A percentile compares a stretch with the other conserved stretches of the same genome.
phyloP scores from a whole-genome alignment of 2,113 vertebrate species.

The Saccopteryx leptura region DNA sequence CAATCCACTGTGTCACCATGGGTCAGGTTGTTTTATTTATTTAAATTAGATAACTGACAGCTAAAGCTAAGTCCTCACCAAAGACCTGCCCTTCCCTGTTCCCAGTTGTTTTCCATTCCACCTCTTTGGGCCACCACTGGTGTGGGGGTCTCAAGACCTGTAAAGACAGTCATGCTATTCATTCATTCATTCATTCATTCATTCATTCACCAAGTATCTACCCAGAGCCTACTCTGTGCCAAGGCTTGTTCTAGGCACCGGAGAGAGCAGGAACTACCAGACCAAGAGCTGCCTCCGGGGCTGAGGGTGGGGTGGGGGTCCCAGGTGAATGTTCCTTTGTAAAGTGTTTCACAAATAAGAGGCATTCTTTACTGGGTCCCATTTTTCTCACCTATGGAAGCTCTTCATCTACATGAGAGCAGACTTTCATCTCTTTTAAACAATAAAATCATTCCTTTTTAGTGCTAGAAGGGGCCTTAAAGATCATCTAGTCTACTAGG shows the following conservation, averaged over 20 bases:
- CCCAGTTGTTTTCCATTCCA: background rate
- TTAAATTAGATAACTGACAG: background rate
- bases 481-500: background rate
- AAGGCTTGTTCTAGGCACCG: background rate
- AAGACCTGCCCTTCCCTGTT: background rate
- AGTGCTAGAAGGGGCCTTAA: background rate
- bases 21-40: background rate
- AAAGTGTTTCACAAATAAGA: background rate
- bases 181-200: background rate
- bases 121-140: background rate
- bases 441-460: background rate
- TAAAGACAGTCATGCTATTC: background rate
- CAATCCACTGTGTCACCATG: too few relatives aligned
- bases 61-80: background rate
- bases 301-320: background rate
- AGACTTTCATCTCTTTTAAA: background rate
- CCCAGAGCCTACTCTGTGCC: background rate
- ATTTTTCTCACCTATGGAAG: background rate
- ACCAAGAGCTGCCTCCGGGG: background rate
- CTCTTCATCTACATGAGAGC: background rate
- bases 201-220: background rate
- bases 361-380: background rate
- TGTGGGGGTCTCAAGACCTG: background rate
- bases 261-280: background rate
- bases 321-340: background rate